phyloP scores from a whole-genome alignment of 2,797 vertebrate genomes.

The Gobio occitaniae region DNA sequence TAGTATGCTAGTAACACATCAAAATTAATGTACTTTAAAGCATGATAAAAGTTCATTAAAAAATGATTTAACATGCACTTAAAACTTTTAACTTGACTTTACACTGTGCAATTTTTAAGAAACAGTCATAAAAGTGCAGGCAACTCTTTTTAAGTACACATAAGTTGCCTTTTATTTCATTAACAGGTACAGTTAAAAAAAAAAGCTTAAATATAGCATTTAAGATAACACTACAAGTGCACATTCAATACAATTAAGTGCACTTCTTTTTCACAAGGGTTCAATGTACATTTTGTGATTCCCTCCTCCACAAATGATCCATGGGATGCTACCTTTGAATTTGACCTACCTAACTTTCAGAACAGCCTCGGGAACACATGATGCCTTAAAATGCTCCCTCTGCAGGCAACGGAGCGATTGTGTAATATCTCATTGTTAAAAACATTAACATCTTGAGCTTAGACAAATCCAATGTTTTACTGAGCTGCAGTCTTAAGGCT shows the following conservation, averaged over 20 bases:
- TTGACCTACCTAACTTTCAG: not conserved
- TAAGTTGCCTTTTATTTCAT: not conserved
- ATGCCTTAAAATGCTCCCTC: not conserved
- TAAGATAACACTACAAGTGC: not conserved
- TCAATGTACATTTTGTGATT: not conserved
- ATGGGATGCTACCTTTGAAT: not conserved
- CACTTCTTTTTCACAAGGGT: not conserved
- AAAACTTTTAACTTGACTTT: not conserved
- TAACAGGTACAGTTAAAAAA: not conserved
- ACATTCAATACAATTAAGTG: not conserved
- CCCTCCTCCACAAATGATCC: not conserved
- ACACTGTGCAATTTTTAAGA: not conserved
- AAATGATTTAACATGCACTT: not conserved
- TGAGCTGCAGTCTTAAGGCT: not conserved
- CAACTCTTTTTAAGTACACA: not conserved
- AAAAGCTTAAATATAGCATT: not conserved
- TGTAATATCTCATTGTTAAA: not conserved
- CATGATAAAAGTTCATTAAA: not conserved
- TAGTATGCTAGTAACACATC: too few species aligned
- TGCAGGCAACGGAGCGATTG: not conserved
- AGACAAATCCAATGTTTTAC: slow-evolving; percentile 9
- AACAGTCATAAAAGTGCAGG: not conserved
- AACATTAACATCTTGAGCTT: slow-evolving; percentile 1
- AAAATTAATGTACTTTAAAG: not conserved
- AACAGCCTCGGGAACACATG: not conserved